These are phyloP conservation scores for Bacillus rossius DNA, from an alignment of 1,140 invertebrate species.

Conservation along the genomic window DNA sequence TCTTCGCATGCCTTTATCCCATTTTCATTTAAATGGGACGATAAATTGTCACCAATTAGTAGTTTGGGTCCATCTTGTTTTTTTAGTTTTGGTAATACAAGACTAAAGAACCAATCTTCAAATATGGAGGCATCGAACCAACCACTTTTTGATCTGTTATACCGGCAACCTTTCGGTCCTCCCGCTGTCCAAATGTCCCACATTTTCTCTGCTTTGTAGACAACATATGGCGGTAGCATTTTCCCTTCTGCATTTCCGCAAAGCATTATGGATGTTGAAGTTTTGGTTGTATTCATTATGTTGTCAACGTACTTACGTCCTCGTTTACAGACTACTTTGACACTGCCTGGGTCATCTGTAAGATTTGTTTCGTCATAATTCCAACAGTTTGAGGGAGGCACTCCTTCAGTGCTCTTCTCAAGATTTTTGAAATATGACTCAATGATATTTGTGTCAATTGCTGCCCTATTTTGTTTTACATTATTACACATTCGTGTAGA, in stretches of 20 bases:
- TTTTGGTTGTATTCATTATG: conserved; percentile 23
- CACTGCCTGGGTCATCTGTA: conserved; percentile 45
- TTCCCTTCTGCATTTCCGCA: conserved; percentile 19
- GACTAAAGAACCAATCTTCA: conserved; percentile 1
- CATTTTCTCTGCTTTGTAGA: background rate
- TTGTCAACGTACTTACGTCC: background rate
- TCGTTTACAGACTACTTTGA: conserved; percentile 34
- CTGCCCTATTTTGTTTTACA: too few relatives aligned
- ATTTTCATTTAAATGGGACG: too few relatives aligned
- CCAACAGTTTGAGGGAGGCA: too few relatives aligned
- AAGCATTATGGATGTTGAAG: conserved; percentile 21
- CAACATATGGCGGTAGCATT: background rate
- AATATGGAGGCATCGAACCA: background rate
- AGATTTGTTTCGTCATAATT: too few relatives aligned
- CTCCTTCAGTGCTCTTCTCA: too few relatives aligned
- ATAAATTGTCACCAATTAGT: background rate
- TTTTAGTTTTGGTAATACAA: background rate
- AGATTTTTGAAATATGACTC: too few relatives aligned
- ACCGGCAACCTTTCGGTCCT: background rate
- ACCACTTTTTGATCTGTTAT: conserved; percentile 4
- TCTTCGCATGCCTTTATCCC: too few relatives aligned
- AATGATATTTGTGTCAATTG: too few relatives aligned
- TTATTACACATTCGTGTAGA: too few relatives aligned
- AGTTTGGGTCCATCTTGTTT: background rate
- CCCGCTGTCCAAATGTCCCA: background rate